Evolutionary conservation across 2,797 vertebrate species (phyloP).

Genomic region (Staurois parvus): DNA sequence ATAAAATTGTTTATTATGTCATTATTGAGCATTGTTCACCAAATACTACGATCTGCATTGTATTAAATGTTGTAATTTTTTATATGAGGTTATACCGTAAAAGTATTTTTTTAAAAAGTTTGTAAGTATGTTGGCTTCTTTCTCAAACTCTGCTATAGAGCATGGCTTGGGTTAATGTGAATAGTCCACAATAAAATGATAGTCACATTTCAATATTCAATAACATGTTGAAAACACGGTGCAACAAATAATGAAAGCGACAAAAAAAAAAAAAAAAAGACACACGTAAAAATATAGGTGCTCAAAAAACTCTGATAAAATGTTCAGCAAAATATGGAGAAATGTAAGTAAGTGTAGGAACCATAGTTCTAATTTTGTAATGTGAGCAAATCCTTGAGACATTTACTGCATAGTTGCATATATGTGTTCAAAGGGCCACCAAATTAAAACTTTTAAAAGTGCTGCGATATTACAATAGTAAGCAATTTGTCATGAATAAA

Average conservation of each 20-base stretch:
- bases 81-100: too few relatives aligned
- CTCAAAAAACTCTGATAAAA: constrained; percentile 59
- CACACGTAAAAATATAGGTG: constrained; percentile 36
- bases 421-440: too few relatives aligned
- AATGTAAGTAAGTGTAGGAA: not conserved
- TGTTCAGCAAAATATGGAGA: not conserved
- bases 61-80: too few relatives aligned
- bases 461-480: too few relatives aligned
- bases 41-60: too few relatives aligned
- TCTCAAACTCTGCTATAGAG: not conserved
- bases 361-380: not conserved
- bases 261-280: not conserved
- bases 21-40: too few relatives aligned
- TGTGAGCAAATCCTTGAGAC: too few relatives aligned
- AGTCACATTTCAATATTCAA: constrained; percentile 3
- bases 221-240: not conserved
- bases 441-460: too few relatives aligned
- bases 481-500: too few relatives aligned
- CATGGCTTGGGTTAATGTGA: not conserved
- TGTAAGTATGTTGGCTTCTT: not conserved
- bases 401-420: too few relatives aligned
- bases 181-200: not conserved
- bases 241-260: not conserved
- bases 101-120: too few relatives aligned
- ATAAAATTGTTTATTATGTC: too few relatives aligned